Evolutionary conservation across 2,113 vertebrate genomes (phyloP).

Genomic region (Lepus timidus): DNA sequence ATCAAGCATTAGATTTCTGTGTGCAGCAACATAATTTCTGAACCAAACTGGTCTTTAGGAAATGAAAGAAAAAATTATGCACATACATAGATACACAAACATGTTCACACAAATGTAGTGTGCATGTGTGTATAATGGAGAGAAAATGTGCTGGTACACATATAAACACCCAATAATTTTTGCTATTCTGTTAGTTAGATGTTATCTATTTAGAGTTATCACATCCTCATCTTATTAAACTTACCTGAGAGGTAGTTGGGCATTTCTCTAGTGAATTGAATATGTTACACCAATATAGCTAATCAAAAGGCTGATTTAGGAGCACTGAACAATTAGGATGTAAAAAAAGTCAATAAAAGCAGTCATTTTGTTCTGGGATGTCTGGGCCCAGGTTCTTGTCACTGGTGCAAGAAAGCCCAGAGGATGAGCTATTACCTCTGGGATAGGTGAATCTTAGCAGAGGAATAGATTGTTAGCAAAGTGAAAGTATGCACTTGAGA

Average conservation of each 20-base stretch:
- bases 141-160: not conserved
- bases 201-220: not conserved
- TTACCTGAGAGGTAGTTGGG: not conserved
- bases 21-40: slow-evolving; percentile 28
- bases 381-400: too few species aligned
- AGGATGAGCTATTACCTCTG: too few species aligned
- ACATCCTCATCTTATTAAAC: not conserved
- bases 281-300: not conserved
- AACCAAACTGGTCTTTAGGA: slow-evolving; percentile 34
- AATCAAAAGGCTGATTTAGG: not conserved
- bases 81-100: not conserved
- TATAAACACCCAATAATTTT: not conserved
- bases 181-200: slow-evolving; percentile 28
- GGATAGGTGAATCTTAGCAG: too few species aligned
- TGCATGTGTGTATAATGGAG: not conserved
- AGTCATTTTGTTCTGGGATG: not conserved
- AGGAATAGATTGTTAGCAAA: too few species aligned
- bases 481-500: too few species aligned
- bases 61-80: slow-evolving; percentile 29
- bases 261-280: not conserved
- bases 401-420: too few species aligned
- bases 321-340: not conserved
- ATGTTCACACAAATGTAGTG: too few species aligned
- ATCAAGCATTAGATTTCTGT: slow-evolving; percentile 68
- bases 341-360: not conserved